Base-by-base conservation (phyloP, 2,113 vertebrate species). In the Neodontobutis hainanensis region DNA sequence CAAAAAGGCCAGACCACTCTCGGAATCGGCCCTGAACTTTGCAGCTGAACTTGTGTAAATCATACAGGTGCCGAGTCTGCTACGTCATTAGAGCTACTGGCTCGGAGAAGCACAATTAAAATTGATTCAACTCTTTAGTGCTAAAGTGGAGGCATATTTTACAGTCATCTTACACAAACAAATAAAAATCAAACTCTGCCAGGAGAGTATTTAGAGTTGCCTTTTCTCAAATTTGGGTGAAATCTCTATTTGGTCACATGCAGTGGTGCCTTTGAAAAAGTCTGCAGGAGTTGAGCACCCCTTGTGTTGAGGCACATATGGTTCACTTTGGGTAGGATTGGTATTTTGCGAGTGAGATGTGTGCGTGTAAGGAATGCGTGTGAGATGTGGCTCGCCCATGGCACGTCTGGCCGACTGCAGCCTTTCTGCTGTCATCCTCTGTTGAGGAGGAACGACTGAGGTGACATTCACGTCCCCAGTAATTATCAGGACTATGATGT, bases 401-500 rank as follows among this genome's bases (percentile, higher is more conserved):
- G 82, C 80, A 56, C 53, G 75, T 78, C 70, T 82, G 73, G 78
- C 78, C 74, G 81, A 83, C 86, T 82, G 51, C 78, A 81, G 85
- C 86, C 83, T 82, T 81, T 80, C 70, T 65, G 70, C 87, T 89
- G 90, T 92, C 88, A 88, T 80, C 75, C 77, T 85, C 82, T 69
- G 73, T 84, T 62, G 84, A 75, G 73, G 61, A 86, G 81, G 80
- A 78, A 73, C 70, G 68, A 89, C 86, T 84, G 86, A 86, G 84
- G 82, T 92, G 91, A 90, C 90, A 91, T 90, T 90, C 89, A 90
- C 72, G 87, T 91, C 86, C 83, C 80, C 63, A 60, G 88, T 90
- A 92, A 91, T 90, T 92, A 92, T 92, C 87, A 87, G 84, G 77
- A 83, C 90, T 89, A 89, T 90, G 90, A 91, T 91, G 90, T 90